A percentile compares a stretch with the other conserved stretches of the same genome.
These are phyloP conservation scores for Rhinella marina DNA, from an alignment of 2,797 vertebrate species.

Conservation along the genomic window DNA sequence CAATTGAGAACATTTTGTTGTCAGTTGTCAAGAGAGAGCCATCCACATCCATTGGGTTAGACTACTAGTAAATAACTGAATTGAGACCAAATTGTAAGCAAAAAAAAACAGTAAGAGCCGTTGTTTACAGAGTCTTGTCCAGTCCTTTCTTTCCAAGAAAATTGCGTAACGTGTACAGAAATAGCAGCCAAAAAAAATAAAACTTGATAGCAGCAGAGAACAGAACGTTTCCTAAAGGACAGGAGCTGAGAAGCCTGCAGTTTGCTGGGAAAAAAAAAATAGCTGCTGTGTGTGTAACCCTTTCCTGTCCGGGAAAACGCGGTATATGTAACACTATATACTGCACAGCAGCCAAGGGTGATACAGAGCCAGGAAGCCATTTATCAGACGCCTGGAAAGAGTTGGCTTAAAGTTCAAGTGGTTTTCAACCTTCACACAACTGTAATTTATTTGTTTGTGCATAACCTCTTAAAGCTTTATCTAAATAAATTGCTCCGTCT, in stretches of 20 bases:
- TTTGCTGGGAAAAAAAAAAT: constrained; percentile 62
- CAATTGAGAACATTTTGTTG: background rate
- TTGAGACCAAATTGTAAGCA: constrained; percentile 52
- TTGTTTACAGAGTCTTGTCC: constrained; percentile 63
- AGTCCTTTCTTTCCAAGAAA: constrained; percentile 63
- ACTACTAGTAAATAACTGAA: constrained; percentile 34
- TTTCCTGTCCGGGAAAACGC: constrained; percentile 1
- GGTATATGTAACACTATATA: background rate
- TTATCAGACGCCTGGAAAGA: background rate
- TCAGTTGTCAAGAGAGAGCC: background rate
- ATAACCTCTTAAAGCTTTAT: background rate
- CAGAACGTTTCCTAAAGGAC: constrained; percentile 63
- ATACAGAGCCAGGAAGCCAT: background rate
- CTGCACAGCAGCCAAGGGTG: background rate
- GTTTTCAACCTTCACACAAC: constrained; percentile 21
- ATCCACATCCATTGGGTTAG: constrained; percentile 1
- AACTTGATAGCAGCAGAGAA: constrained; percentile 63
- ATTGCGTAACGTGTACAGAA: constrained; percentile 63
- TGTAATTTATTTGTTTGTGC: background rate
- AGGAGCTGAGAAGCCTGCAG: constrained; percentile 56
- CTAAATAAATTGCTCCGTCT: constrained; percentile 1
- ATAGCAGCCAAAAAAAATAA: constrained; percentile 64
- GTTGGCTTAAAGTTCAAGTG: background rate
- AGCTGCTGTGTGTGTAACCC: constrained; percentile 55
- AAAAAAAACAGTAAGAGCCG: constrained; percentile 49